Percentiles rank a stretch among this genome's conserved stretches.
These are phyloP conservation scores for Drosophila nikananu DNA, from an alignment of 1,140 invertebrate species.

Conservation along the genomic window DNA sequence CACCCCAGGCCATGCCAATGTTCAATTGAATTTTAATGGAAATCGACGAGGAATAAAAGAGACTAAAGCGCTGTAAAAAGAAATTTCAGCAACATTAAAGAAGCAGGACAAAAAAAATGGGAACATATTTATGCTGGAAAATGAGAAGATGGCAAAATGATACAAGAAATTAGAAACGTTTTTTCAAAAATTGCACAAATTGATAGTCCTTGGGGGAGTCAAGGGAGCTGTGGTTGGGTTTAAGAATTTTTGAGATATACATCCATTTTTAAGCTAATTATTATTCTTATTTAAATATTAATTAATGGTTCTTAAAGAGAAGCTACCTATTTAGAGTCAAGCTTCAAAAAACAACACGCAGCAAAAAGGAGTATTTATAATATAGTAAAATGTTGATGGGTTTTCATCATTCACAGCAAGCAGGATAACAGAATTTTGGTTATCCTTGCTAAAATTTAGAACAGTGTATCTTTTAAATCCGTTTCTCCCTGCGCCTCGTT, in stretches of 20 bases:
- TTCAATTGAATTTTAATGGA: conserved; percentile 84
- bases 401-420: not conserved
- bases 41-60: conserved; percentile 84
- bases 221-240: not conserved
- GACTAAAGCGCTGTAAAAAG: conserved; percentile 78
- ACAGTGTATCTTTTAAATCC: conserved; percentile 39
- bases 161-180: conserved; percentile 75
- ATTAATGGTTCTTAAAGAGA: not conserved
- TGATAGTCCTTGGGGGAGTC: conserved; percentile 9
- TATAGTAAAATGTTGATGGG: not conserved
- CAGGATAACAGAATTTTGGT: not conserved
- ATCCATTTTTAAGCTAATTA: not conserved
- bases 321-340: not conserved
- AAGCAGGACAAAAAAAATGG: not conserved
- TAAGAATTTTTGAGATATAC: not conserved
- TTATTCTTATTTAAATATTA: not conserved
- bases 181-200: conserved; percentile 64
- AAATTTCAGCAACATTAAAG: conserved; percentile 48
- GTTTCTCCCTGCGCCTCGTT: conserved; percentile 15
- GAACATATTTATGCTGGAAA: conserved; percentile 42
- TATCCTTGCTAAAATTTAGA: not conserved
- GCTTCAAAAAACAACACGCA: not conserved
- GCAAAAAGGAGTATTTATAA: not conserved
- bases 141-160: conserved; percentile 62
- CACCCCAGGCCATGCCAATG: conserved; percentile 40